Conservation (phyloP, 1,140 invertebrate species). For the Chymomyza costata region DNA sequence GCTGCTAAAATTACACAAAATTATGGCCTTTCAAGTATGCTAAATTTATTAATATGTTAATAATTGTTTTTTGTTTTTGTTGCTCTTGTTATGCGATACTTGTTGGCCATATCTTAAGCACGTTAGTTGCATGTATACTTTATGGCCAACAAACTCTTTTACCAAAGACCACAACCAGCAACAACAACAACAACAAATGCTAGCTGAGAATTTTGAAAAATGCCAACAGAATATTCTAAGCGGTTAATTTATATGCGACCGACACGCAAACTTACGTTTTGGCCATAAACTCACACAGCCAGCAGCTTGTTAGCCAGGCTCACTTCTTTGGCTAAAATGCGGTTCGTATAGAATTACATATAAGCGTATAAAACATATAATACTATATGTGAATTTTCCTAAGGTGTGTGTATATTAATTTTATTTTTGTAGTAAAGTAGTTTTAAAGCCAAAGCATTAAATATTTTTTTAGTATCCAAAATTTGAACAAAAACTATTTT, state of each 20-base stretch:
- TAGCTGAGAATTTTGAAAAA: slow-evolving; percentile 68
- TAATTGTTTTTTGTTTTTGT: slow-evolving; percentile 56
- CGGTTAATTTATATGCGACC: slow-evolving; percentile 68
- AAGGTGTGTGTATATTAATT: too few relatives aligned
- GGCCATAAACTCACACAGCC: too few relatives aligned
- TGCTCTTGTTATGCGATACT: slow-evolving; percentile 10
- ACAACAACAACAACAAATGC: slow-evolving; percentile 38
- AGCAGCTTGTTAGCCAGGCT: too few relatives aligned
- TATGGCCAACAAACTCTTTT: slow-evolving; percentile 70
- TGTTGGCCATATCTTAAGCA: slow-evolving; percentile 49
- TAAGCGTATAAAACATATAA: too few relatives aligned
- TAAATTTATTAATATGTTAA: slow-evolving; percentile 74
- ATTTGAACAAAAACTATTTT: too few relatives aligned
- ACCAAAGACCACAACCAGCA: slow-evolving; percentile 24
- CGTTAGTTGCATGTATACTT: slow-evolving; percentile 63
- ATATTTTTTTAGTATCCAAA: too few relatives aligned
- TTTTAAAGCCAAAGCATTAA: too few relatives aligned
- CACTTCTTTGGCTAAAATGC: too few relatives aligned
- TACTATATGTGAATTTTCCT: too few relatives aligned
- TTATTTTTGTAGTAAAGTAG: too few relatives aligned
- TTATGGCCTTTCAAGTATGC: slow-evolving; percentile 70
- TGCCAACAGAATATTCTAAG: slow-evolving; percentile 73
- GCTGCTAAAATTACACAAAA: slow-evolving; percentile 66
- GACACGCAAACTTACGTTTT: slow-evolving; percentile 72
- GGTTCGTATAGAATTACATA: too few relatives aligned